Percentiles rank a stretch among this genome's conserved stretches.
phyloP scores from a whole-genome alignment of 1,140 invertebrate species.

The Atta texana region DNA sequence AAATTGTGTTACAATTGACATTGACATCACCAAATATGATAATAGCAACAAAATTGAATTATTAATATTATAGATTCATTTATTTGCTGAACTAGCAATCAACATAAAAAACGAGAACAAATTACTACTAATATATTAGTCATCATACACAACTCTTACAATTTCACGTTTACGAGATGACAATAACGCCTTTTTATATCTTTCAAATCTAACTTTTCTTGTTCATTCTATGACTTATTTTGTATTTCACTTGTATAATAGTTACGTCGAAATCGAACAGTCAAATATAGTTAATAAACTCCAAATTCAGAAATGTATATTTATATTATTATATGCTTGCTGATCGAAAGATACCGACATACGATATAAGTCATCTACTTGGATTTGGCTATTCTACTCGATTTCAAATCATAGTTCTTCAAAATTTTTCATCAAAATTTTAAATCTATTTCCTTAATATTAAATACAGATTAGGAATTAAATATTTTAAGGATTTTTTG shows the following conservation, averaged over 20 bases:
- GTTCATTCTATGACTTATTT: not conserved
- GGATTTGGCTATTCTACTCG: not conserved
- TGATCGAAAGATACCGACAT: not conserved
- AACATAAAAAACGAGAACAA: not conserved
- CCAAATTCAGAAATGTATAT: not conserved
- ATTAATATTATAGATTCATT: constrained; percentile 43
- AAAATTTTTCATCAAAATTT: not conserved
- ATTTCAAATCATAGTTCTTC: not conserved
- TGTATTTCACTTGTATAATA: not conserved
- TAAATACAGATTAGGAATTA: not conserved
- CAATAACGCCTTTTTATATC: constrained; percentile 8
- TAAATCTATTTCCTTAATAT: not conserved
- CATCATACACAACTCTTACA: not conserved
- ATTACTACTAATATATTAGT: not conserved
- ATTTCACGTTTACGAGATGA: not conserved
- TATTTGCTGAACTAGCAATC: not conserved
- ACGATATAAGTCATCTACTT: not conserved
- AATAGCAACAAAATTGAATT: constrained; percentile 39
- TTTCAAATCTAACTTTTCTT: constrained; percentile 22
- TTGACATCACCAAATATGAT: constrained; percentile 13
- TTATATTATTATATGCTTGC: not conserved
- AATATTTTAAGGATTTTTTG: constrained; percentile 9
- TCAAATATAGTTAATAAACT: constrained; percentile 1
- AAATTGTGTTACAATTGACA: constrained; percentile 10
- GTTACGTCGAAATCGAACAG: not conserved